Evolutionary conservation across 1,140 invertebrate genomes (phyloP), one percentile per base, ranked within the genome.

Genomic region (Mya arenaria): DNA sequence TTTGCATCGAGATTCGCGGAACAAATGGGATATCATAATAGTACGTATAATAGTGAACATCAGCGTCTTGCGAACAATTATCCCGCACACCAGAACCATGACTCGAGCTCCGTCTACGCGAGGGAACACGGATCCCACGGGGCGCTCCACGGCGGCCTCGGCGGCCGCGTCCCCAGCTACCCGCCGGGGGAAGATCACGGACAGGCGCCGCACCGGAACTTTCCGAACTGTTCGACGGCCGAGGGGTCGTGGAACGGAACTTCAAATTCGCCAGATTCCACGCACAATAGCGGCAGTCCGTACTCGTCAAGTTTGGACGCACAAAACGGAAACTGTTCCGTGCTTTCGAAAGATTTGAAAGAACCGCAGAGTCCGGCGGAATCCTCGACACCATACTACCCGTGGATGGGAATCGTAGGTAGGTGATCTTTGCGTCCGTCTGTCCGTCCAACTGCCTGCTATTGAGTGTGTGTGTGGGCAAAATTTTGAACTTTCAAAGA

Each of bases 401-500:
- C 89, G 4, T 90, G 89, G 89, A 90, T 90, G 89, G 89, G 89
- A 58, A 90, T 90, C 56, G 89, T 90, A 63, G 89, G 89, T 90
- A 87, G 85, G 89, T 88, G n/a, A n/a, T n/a, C n/a, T n/a, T n/a
- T n/a, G n/a, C n/a, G n/a, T n/a, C n/a, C n/a, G n/a, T n/a, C n/a
- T n/a, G n/a, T n/a, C n/a, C n/a, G n/a, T n/a, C n/a, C n/a, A n/a
- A n/a, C n/a, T n/a, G n/a, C n/a, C n/a, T n/a, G n/a, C n/a, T n/a
- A n/a, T n/a, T n/a, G n/a, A n/a, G n/a, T n/a, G n/a, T n/a, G n/a
- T n/a, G n/a, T n/a, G n/a, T n/a, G n/a, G n/a, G n/a, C n/a, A n/a
- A n/a, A n/a, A n/a, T n/a, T n/a, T n/a, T n/a, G n/a, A n/a, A n/a
- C n/a, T n/a, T n/a, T n/a, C n/a, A n/a, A n/a, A n/a, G n/a, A n/a